These are phyloP conservation scores for Ametastegia equiseti DNA, from an alignment of 2,888 invertebrate genomes.

Conservation along the genomic window DNA sequence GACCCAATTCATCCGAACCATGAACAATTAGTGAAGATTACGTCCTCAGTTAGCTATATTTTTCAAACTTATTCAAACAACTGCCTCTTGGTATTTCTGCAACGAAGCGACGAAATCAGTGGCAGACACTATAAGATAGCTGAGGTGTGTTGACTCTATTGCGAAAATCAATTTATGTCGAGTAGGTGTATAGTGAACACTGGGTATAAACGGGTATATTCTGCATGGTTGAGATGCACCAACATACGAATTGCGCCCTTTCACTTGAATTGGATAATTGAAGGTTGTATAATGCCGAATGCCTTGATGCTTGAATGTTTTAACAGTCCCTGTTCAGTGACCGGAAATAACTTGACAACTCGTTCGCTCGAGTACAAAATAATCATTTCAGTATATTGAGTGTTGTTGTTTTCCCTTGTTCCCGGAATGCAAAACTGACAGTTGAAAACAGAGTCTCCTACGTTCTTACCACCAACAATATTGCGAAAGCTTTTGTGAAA, in stretches of 20 bases:
- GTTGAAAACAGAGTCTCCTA: background rate
- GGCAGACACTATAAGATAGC: background rate
- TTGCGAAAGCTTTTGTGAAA: too few species aligned
- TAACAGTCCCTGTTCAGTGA: slow-evolving; percentile 23
- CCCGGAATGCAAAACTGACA: background rate
- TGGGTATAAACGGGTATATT: background rate
- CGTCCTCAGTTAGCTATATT: too few species aligned
- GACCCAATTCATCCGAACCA: too few species aligned
- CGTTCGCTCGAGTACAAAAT: background rate
- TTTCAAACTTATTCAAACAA: background rate
- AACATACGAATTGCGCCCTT: slow-evolving; percentile 23
- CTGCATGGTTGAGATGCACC: background rate
- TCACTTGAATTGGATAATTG: slow-evolving; percentile 42
- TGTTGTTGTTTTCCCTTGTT: background rate
- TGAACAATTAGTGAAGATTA: too few species aligned
- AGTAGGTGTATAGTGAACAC: background rate
- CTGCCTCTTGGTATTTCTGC: background rate
- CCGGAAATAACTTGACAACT: slow-evolving; percentile 44
- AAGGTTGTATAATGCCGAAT: slow-evolving; percentile 26
- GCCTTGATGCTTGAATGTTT: slow-evolving; percentile 21
- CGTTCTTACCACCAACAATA: background rate
- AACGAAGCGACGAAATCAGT: too few species aligned
- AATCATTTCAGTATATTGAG: background rate
- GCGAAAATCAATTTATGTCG: background rate
- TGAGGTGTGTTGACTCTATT: background rate